Evolutionary conservation across 2,888 invertebrate genomes (phyloP).

Genomic region (Tinea trinotella): DNA sequence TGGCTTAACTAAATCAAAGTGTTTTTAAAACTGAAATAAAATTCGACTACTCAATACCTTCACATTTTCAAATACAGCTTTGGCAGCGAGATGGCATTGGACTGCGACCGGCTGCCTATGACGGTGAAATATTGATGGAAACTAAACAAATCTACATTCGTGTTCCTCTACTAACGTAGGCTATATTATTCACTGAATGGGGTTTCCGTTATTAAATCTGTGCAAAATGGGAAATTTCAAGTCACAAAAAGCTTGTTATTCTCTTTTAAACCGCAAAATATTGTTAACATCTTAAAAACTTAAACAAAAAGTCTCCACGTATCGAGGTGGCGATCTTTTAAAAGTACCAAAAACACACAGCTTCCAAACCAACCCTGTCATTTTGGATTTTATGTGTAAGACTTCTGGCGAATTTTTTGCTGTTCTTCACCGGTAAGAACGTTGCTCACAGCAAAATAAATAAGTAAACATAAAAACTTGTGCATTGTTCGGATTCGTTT

Average conservation of each 20-base stretch:
- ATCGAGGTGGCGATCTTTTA: not conserved
- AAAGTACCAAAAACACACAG: constrained; percentile 15
- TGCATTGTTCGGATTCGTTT: constrained; percentile 54
- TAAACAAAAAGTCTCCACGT: constrained; percentile 10
- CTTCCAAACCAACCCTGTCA: constrained; percentile 27
- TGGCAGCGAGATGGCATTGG: constrained; percentile 34
- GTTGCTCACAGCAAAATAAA: constrained; percentile 14
- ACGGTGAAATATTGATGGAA: constrained; percentile 55
- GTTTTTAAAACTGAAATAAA: constrained; percentile 12
- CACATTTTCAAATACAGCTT: constrained; percentile 23
- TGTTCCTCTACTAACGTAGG: constrained; percentile 1
- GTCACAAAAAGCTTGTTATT: constrained; percentile 8
- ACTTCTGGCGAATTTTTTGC: constrained; percentile 32
- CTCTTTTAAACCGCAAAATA: not conserved
- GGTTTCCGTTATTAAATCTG: constrained; percentile 9
- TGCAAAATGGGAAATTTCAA: not conserved
- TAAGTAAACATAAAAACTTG: constrained; percentile 31
- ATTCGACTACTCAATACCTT: constrained; percentile 14
- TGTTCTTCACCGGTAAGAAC: constrained; percentile 15
- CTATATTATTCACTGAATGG: constrained; percentile 6
- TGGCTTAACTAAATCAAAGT: constrained; percentile 1
- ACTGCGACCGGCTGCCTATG: constrained; percentile 46
- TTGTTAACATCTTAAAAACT: constrained; percentile 10
- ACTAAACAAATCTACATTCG: constrained; percentile 39
- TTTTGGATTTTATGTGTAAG: constrained; percentile 31